Base-by-base conservation (phyloP, 2,888 invertebrate genomes). In the Metopia argyrocephala region DNA sequence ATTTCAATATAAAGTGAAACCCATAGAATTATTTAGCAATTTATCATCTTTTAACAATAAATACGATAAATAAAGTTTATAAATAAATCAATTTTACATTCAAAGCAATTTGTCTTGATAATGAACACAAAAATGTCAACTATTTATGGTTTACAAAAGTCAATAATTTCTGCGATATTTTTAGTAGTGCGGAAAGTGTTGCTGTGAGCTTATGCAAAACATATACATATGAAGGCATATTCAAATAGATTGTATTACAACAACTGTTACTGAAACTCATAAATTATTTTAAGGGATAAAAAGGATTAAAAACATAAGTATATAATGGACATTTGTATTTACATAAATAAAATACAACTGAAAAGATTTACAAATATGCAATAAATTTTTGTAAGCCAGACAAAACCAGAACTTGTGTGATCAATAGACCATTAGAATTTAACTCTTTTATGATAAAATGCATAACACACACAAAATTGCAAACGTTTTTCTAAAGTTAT, bases 61-160 rank as follows among this genome's bases (percentile, higher is more conserved):
- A 31, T 31, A 31, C 9, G 31, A 31, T 6, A 31, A 31, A 5
- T 9, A n/a, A n/a, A 31, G 9, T 31, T 15, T 15, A 21, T 28
- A 21, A 20, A 50, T 45, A 5, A n/a, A 28, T 52, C 9, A 20
- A 70, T 38, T n/a, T 52, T 18, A 18, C 50, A 48, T 61, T 38
- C 15, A 2, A 15, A 23, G 50, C 15, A 70, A 52, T 61, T 61
- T 71, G 38, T 45, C 70, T 38, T 52, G 52, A 61, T 71, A 38
- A 18, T 61, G 6, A 20, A 50, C 23, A 50, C 18, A 38, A 28
- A 38, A 38, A 27, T 68, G 69, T 31, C 57, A 69, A 20, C 7
- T 27, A 21, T 28, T 70, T 70, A 18, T 61, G 48, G 21, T 48
- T 31, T 18, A 50, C 7, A 31, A 12, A 59, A 7, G 6, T 9